Conservation (phyloP, 2,888 invertebrate species). For the Drosophila koepferae region DNA sequence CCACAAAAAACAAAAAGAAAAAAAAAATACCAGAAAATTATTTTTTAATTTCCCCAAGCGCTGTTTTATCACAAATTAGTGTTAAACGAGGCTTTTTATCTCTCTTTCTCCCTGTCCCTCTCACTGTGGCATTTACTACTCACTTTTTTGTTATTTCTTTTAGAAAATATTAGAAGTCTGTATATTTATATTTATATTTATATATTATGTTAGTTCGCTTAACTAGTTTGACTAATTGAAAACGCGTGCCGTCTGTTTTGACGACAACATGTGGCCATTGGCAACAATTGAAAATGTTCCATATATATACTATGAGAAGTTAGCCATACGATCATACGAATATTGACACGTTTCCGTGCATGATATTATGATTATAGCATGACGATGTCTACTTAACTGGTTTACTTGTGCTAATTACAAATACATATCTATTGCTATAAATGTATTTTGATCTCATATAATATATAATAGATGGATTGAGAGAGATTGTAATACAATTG, state of each 20-base stretch:
- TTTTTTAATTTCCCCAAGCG: conserved; percentile 32
- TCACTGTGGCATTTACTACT: neutral
- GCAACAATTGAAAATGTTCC: conserved; percentile 20
- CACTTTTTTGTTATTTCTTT: conserved; percentile 7
- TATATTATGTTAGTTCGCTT: conserved; percentile 7
- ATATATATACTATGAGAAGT: neutral
- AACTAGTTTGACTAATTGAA: conserved; percentile 34
- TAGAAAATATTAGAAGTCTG: conserved; percentile 13
- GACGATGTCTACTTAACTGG: conserved; percentile 25
- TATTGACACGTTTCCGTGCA: conserved; percentile 33
- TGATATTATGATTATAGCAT: conserved; percentile 38
- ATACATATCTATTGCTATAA: neutral
- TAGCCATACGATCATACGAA: conserved; percentile 7
- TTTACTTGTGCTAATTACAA: conserved; percentile 12
- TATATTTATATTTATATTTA: conserved; percentile 1
- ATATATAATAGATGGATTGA: neutral
- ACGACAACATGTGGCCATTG: conserved; percentile 25
- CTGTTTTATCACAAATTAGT: conserved; percentile 43
- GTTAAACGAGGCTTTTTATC: conserved; percentile 37
- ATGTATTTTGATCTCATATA: neutral
- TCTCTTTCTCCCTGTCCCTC: neutral
- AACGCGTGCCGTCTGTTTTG: conserved; percentile 31
- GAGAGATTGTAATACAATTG: neutral
- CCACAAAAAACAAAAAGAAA: conserved; percentile 38
- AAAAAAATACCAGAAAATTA: neutral